Evolutionary conservation across 2,888 invertebrate genomes (phyloP), one percentile per base, ranked within the genome.

Genomic region (Parnassius apollo): DNA sequence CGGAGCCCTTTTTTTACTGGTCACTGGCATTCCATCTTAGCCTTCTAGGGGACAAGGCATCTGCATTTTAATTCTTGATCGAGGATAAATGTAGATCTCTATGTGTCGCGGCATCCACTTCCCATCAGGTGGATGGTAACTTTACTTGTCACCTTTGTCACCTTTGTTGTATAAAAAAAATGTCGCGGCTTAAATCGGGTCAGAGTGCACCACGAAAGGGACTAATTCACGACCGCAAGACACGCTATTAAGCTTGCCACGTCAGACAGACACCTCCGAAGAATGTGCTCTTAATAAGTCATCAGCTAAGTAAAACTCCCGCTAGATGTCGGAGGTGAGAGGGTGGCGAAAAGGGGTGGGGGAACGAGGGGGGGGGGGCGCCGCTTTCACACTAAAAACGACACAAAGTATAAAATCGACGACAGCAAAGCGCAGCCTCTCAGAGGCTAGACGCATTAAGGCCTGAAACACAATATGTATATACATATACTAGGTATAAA

Each of bases 201-300:
- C 35, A 35, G 35, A 4, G 35, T 35, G 35, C 35, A 35, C 35
- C 11, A 10, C 12, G 50, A 44, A 25, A 35, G 35, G 55, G 12
- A 56, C 9, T 46, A 18, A 44, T 48, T 58, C 42, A 9, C 42
- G 62, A 64, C 54, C 75, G 71, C 73, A 81, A 75, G 81, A 86
- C 88, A 89, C 88, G 83, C 86, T 90, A 90, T 91, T 91, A 90
- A 89, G 83, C 88, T 79, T 75, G 75, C 82, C 76, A 79, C 84
- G 87, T 83, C 86, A 85, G 81, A 74, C 88, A 90, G 90, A 91
- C 91, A 91, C 91, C 90, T 91, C 86, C 81, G 83, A 89, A 91
- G 91, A 91, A 91, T 91, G 87, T 85, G 83, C 88, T 87, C 89
- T 88, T 91, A 91, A 91, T 91, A 91, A 91, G 91, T 91, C 91